These are phyloP conservation scores for Oscarella lobularis DNA, from an alignment of 37 sponge, comb jelly and placozoan species.

Conservation along the genomic window DNA sequence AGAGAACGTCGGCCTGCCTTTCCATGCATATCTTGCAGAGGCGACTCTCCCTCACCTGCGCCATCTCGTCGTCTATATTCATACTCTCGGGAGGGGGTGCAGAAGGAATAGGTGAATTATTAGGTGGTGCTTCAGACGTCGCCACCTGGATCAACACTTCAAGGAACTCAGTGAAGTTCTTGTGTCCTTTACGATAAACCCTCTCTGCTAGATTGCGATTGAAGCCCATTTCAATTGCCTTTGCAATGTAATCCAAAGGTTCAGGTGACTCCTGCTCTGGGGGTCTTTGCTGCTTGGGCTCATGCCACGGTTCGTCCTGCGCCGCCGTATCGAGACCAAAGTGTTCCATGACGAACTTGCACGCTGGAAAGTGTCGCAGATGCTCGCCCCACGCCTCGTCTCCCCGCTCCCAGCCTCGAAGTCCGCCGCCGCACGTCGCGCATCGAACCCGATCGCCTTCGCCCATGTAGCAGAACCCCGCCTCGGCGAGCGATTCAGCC, in stretches of 20 bases:
- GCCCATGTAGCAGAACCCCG: slow-evolving; percentile 29
- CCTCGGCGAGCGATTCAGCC: slow-evolving; percentile 6
- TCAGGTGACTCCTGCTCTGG: too few species aligned
- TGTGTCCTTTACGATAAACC: background rate
- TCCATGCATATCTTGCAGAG: background rate
- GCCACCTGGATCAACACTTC: background rate
- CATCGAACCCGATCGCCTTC: background rate
- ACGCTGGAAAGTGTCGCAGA: background rate
- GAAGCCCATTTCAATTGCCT: background rate
- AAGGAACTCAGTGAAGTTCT: background rate
- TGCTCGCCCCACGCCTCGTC: slow-evolving; percentile 2
- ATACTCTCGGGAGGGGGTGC: background rate
- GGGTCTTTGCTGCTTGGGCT: too few species aligned
- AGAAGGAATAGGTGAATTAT: too few species aligned
- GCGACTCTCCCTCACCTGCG: background rate
- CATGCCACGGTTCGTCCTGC: background rate
- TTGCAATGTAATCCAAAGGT: too few species aligned
- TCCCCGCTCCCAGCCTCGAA: background rate
- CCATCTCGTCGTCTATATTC: background rate
- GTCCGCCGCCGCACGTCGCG: background rate
- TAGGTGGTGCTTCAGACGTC: background rate
- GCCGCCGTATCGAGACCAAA: background rate
- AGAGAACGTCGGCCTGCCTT: background rate
- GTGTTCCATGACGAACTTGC: slow-evolving; percentile 4
- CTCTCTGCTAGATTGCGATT: background rate